Evolutionary conservation across 2,888 invertebrate species (phyloP).

Genomic region (Calameuta filiformis): DNA sequence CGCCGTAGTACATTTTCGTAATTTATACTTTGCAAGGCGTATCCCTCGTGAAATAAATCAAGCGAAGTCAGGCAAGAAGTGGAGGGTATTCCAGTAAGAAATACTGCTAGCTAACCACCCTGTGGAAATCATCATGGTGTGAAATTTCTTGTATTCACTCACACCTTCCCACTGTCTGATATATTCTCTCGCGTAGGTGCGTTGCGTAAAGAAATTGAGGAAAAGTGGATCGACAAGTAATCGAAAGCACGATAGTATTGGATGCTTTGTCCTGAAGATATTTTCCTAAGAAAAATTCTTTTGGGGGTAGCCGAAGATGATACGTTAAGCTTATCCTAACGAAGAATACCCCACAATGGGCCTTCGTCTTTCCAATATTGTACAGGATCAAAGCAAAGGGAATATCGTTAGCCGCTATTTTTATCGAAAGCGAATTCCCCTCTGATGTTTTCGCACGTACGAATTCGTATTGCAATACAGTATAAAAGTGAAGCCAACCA

Average conservation of each 20-base stretch:
- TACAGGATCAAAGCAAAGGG: too few relatives aligned
- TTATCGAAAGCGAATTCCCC: too few relatives aligned
- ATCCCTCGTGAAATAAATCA: neutral
- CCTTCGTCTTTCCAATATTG: too few relatives aligned
- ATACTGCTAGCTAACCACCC: neutral
- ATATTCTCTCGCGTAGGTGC: neutral
- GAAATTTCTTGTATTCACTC: neutral
- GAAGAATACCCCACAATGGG: too few relatives aligned
- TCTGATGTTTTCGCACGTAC: too few relatives aligned
- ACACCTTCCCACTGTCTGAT: neutral
- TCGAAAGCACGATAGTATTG: neutral
- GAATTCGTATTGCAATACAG: too few relatives aligned
- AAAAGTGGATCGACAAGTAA: neutral
- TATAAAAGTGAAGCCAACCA: too few relatives aligned
- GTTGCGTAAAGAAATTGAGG: neutral
- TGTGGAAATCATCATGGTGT: neutral
- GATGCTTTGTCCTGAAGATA: neutral
- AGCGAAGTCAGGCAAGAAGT: neutral
- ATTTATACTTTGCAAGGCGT: constrained; percentile 2
- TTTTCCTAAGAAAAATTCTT: too few relatives aligned
- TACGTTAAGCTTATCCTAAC: too few relatives aligned
- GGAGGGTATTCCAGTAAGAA: neutral
- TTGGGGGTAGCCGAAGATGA: too few relatives aligned
- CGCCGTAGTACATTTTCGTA: neutral
- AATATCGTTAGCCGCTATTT: too few relatives aligned